Evolutionary conservation across 2,113 vertebrate species (phyloP).

Genomic region (Columba livia): DNA sequence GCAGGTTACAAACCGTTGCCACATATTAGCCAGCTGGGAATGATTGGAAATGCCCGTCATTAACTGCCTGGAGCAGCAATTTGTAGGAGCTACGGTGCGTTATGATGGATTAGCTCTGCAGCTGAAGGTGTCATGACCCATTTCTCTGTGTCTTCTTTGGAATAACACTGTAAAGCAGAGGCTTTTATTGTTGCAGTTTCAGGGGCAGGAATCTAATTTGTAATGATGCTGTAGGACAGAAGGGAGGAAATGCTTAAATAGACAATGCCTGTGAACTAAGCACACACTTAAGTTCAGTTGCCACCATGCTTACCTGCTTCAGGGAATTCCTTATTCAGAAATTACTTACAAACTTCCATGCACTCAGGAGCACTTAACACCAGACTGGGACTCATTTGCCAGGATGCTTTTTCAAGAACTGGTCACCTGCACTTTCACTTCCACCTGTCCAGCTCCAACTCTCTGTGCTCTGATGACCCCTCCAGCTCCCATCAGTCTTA

Average conservation of each 20-base stretch:
- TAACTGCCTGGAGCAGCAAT: conserved; percentile 6
- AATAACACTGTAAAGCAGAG: not conserved
- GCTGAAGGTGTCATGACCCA: not conserved
- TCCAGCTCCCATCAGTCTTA: not conserved
- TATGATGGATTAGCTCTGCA: conserved; percentile 39
- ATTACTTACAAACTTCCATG: not conserved
- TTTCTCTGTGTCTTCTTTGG: conserved; percentile 39
- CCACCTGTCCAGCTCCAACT: not conserved
- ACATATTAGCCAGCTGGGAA: conserved; percentile 45
- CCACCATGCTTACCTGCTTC: not conserved
- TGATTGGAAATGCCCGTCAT: not conserved
- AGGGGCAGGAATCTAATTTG: not conserved
- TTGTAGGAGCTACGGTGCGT: not conserved
- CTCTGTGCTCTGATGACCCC: not conserved
- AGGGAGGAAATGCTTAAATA: conserved; percentile 11
- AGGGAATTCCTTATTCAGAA: conserved; percentile 3
- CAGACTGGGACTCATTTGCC: not conserved
- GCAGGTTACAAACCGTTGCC: conserved; percentile 18
- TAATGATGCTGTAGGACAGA: conserved; percentile 5
- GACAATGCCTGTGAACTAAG: not conserved
- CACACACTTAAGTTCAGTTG: not conserved
- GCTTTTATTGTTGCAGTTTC: not conserved
- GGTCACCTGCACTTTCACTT: not conserved
- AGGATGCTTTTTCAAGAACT: not conserved
- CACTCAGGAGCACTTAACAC: conserved; percentile 11